Base-by-base conservation (phyloP, 2,888 invertebrate species). In the Melanotus villosus region DNA sequence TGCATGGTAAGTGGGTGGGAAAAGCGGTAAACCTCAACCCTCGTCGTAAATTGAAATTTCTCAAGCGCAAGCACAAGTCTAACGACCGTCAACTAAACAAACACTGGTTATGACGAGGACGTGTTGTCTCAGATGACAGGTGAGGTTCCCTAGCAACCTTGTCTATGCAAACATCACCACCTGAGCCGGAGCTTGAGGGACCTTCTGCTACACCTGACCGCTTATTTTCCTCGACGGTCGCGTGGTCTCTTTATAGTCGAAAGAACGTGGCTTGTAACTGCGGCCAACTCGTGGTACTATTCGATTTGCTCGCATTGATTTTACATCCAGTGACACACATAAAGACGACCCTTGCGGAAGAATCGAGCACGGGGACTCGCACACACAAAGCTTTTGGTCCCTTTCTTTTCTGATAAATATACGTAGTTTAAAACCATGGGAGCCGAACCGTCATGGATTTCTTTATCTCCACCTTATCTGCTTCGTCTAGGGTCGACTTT, bases 91-190 rank as follows among this genome's bases (percentile, higher is more conserved):
- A 69, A 68, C 65, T 70, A 67, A 73, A 73, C 73, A 73, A 73
- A 73, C 71, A 71, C 68, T 67, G 71, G 71, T 73, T 73, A 72
- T 69, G 67, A 66, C 70, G 70, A 66, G 60, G 56, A 70, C 66
- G 63, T 70, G 66, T 72, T 63, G 63, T 68, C 65, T 70, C 65
- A 69, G 68, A 73, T 73, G 74, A 76, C 74, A 68, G 72, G 74
- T 75, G 73, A 68, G 72, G 79, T 79, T 71, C 72, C 81, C 76
- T 78, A 78, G 81, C 80, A 80, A 80, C 80, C 70, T 73, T 75
- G 71, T 75, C 77, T 78, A 79, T 77, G 79, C 78, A 79, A 80
- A 80, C 79, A 77, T 67, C 77, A 75, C 73, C 78, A 77, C 75
- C 78, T 79, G 76, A 75, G 76, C 68, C 58, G 41, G 43, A 69